Percentiles rank a stretch among this genome's conserved stretches.
phyloP scores from a whole-genome alignment of 1,140 invertebrate species.

The Platyura marginata region DNA sequence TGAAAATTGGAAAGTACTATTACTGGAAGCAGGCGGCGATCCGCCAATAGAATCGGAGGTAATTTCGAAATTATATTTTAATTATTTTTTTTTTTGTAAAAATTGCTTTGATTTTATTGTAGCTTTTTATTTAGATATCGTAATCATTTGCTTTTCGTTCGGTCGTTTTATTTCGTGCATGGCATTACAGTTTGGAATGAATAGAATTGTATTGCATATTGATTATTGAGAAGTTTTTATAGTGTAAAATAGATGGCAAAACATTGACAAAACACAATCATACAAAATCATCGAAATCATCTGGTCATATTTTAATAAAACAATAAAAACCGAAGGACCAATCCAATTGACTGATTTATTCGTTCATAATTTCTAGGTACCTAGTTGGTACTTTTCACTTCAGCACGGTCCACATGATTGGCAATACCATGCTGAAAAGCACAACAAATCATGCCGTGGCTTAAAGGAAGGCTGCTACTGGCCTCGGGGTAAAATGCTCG shows the following conservation, averaged over 20 bases:
- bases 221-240: no score
- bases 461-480: slow-evolving; percentile 33
- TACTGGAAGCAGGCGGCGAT: slow-evolving; percentile 40
- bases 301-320: background rate
- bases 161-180: no score
- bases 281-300: background rate
- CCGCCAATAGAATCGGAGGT: slow-evolving; percentile 30
- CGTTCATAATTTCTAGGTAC: background rate
- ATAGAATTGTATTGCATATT: no score
- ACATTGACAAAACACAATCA: background rate
- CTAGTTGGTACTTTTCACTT: slow-evolving; percentile 13
- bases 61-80: slow-evolving; percentile 4
- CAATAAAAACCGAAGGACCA: no score
- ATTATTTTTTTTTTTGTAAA: background rate
- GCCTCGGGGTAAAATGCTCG: slow-evolving; percentile 45
- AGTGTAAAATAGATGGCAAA: no score
- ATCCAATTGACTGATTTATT: no score
- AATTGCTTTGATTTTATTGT: background rate
- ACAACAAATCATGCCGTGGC: slow-evolving; percentile 31
- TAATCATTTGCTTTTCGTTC: no score
- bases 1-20: slow-evolving; percentile 30
- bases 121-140: background rate
- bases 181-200: no score
- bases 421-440: slow-evolving; percentile 40
- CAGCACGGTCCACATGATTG: slow-evolving; percentile 38